These are phyloP conservation scores for Heterocephalus glaber DNA, from an alignment of 2,113 vertebrate species.

Conservation along the genomic window DNA sequence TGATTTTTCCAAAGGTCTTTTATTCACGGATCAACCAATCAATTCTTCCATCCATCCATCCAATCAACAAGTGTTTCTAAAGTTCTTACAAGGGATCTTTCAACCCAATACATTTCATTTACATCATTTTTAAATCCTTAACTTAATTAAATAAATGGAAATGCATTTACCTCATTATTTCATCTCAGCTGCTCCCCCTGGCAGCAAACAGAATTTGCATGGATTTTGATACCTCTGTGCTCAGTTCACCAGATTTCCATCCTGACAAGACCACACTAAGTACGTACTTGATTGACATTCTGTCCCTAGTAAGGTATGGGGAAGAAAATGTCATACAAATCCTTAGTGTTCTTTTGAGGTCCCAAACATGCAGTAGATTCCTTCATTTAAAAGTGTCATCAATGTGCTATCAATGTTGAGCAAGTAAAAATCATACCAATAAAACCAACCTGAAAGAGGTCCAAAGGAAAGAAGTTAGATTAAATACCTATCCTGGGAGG, in stretches of 20 bases:
- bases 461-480: background rate
- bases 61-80: background rate
- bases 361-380: background rate
- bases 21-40: background rate
- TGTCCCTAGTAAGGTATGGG: background rate
- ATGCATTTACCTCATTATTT: background rate
- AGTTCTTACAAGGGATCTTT: background rate
- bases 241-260: background rate
- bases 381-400: background rate
- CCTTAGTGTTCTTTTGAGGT: background rate
- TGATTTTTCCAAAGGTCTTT: background rate
- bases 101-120: background rate
- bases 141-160: slow-evolving; percentile 36
- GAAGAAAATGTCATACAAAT: slow-evolving; percentile 20
- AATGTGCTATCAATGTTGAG: background rate
- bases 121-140: background rate
- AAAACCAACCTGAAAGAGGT: background rate
- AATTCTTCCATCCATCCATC: background rate
- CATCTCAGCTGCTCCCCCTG: background rate
- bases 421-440: background rate
- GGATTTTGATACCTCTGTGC: background rate
- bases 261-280: background rate
- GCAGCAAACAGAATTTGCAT: background rate
- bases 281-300: background rate
- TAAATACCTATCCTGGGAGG: background rate